Conservation (phyloP, 2,113 vertebrate genomes). For the Corythaeola cristata region DNA sequence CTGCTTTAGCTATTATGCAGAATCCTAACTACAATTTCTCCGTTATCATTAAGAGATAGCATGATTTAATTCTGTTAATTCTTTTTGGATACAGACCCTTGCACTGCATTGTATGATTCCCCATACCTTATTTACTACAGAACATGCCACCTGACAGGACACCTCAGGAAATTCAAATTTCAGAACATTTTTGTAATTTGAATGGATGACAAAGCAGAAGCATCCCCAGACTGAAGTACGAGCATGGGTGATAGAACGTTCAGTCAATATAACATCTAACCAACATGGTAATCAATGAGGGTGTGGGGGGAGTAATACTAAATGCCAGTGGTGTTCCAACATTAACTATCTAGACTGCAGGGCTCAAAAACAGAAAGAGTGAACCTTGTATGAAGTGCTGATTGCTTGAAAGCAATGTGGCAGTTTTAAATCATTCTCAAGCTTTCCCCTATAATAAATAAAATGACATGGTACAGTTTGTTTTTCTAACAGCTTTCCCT, state of each 20-base stretch:
- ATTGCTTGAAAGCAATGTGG: not conserved
- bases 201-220: not conserved
- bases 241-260: not conserved
- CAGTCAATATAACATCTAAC: not conserved
- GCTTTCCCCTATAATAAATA: not conserved
- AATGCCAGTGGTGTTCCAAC: not conserved
- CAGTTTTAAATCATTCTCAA: not conserved
- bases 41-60: not conserved
- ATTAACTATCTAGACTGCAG: not conserved
- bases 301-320: not conserved
- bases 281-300: not conserved
- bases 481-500: not conserved
- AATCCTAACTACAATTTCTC: not conserved
- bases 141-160: not conserved
- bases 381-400: not conserved
- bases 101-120: not conserved
- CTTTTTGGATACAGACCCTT: not conserved
- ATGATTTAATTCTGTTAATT: not conserved
- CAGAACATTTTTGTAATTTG: not conserved
- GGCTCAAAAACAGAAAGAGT: not conserved
- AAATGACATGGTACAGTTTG: not conserved
- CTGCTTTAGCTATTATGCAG: not conserved
- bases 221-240: not conserved
- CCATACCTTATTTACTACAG: not conserved
- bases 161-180: not conserved